Evolutionary conservation across 2,888 invertebrate genomes (phyloP).

Genomic region (Achlya flavicornis): DNA sequence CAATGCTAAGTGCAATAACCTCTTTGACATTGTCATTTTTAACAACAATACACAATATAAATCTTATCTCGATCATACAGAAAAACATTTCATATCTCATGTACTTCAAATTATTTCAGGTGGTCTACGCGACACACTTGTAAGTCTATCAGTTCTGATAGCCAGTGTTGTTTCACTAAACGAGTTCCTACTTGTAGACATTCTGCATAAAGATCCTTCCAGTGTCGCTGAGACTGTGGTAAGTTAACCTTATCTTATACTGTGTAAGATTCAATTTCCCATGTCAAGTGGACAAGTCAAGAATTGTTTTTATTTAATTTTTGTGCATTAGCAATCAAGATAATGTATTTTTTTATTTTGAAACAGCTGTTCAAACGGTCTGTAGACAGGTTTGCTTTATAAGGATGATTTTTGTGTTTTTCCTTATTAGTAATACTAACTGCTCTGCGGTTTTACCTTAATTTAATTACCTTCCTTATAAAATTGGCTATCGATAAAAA

Average conservation of each 20-base stretch:
- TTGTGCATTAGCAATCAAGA: too few species aligned
- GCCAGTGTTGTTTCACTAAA: slow-evolving; percentile 87
- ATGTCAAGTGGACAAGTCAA: background rate
- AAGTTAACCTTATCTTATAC: slow-evolving; percentile 35
- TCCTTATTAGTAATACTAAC: too few species aligned
- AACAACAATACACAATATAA: background rate
- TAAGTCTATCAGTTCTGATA: slow-evolving; percentile 86
- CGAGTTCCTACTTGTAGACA: slow-evolving; percentile 93
- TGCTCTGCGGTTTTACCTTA: too few species aligned
- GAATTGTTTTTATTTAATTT: too few species aligned
- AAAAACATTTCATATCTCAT: background rate
- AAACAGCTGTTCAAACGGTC: too few species aligned
- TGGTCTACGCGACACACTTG: slow-evolving; percentile 84
- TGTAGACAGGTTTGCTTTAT: background rate
- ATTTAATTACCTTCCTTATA: too few species aligned
- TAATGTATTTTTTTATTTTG: too few species aligned
- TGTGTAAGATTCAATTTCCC: background rate
- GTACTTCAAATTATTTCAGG: slow-evolving; percentile 48
- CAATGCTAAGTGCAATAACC: background rate
- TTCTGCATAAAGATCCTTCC: slow-evolving; percentile 87
- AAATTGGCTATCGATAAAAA: too few species aligned
- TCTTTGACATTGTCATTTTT: background rate
- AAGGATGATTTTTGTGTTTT: too few species aligned
- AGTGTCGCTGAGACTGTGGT: slow-evolving; percentile 77
- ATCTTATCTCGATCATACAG: background rate